Conservation (phyloP, 2,888 invertebrate species). For the Isoperla grammatica region DNA sequence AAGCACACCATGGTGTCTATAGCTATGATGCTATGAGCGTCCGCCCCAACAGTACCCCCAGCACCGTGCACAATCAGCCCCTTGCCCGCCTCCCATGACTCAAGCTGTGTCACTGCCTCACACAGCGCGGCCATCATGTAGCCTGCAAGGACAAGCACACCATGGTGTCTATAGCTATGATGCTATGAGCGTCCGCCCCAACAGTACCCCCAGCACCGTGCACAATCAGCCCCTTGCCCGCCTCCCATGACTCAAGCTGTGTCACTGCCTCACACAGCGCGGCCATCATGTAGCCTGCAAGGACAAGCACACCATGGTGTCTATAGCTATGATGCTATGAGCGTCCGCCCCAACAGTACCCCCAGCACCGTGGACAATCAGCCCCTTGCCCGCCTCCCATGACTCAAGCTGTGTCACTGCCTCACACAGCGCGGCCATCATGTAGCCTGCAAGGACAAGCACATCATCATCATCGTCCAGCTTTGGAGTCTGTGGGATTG, state of each 20-base stretch:
- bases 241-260: slow-evolving; percentile 45
- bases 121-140: slow-evolving; percentile 49
- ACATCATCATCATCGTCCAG: too few species aligned
- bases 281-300: slow-evolving; percentile 49
- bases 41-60: too few species aligned
- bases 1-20: too few species aligned
- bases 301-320: too few species aligned
- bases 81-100: slow-evolving; percentile 44
- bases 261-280: slow-evolving; percentile 43
- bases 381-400: slow-evolving; percentile 45
- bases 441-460: slow-evolving; percentile 46
- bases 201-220: slow-evolving; percentile 43
- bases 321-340: too few species aligned
- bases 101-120: slow-evolving; percentile 42
- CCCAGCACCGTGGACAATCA: slow-evolving; percentile 45
- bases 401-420: slow-evolving; percentile 42
- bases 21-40: too few species aligned
- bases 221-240: slow-evolving; percentile 45
- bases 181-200: too few species aligned
- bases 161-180: too few species aligned
- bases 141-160: too few species aligned
- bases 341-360: too few species aligned
- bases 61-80: slow-evolving; percentile 45
- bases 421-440: slow-evolving; percentile 48
- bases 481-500: too few species aligned